phyloP scores from a whole-genome alignment of 1,140 invertebrate genomes.

The Drosophila tsacasi region DNA sequence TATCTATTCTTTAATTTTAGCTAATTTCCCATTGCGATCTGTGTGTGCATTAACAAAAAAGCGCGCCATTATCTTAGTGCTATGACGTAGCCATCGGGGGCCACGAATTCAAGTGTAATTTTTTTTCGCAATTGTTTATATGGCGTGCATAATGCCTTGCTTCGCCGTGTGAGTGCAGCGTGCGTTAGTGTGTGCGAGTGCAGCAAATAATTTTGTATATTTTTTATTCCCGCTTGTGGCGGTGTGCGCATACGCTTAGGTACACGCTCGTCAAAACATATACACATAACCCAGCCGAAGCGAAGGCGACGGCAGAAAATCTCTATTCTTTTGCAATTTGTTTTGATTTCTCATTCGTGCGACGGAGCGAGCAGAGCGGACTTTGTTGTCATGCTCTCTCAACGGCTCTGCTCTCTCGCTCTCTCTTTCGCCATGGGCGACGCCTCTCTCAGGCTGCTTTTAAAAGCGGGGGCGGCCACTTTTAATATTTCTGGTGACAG shows the following conservation, averaged over 20 bases:
- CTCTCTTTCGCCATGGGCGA: not conserved
- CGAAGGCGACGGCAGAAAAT: conserved; percentile 66
- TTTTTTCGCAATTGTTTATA: conserved; percentile 69
- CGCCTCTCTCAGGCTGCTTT: conserved; percentile 13
- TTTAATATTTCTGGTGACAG: not conserved
- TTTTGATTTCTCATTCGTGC: conserved; percentile 80
- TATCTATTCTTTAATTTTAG: conserved; percentile 56
- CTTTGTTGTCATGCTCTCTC: conserved; percentile 40
- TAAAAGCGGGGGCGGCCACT: conserved; percentile 5
- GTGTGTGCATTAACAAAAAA: conserved; percentile 63
- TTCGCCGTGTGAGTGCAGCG: conserved; percentile 28
- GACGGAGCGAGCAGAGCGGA: conserved; percentile 20
- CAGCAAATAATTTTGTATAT: conserved; percentile 75
- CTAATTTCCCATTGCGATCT: conserved; percentile 39
- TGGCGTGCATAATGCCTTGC: conserved; percentile 66
- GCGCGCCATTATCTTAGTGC: conserved; percentile 81
- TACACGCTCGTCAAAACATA: conserved; percentile 84
- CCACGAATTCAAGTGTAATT: conserved; percentile 59
- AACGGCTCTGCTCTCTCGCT: conserved; percentile 19
- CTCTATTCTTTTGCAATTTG: conserved; percentile 83
- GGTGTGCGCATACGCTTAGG: conserved; percentile 79
- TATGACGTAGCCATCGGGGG: conserved; percentile 73
- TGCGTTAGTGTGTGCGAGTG: conserved; percentile 49
- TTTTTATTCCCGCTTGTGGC: conserved; percentile 60
- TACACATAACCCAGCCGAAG: conserved; percentile 59